phyloP scores from a whole-genome alignment of 2,113 vertebrate genomes.

The Hylia prasina region DNA sequence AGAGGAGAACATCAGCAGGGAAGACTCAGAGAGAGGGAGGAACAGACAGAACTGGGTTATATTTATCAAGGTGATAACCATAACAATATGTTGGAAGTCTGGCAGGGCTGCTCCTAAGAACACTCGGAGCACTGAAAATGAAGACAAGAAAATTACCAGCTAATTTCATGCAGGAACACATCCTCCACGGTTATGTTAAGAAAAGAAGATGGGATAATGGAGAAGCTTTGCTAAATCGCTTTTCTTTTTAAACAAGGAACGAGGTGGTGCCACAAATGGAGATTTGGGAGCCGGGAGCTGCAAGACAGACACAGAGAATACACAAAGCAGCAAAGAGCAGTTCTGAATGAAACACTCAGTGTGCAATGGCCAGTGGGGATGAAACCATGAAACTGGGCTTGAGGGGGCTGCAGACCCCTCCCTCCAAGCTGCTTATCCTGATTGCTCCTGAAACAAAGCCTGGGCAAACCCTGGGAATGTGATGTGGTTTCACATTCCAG shows the following conservation, averaged over 20 bases:
- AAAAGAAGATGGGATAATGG: not conserved
- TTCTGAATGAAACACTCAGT: not conserved
- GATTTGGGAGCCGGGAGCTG: not conserved
- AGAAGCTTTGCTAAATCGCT: not conserved
- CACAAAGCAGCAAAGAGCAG: not conserved
- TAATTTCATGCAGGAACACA: conserved; percentile 11
- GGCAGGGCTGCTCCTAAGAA: not conserved
- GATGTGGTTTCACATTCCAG: not conserved
- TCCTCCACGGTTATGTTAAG: not conserved
- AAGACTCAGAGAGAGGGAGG: not conserved
- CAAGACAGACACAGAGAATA: not conserved
- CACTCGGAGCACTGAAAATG: not conserved
- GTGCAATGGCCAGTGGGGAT: not conserved
- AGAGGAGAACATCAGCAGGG: not conserved
- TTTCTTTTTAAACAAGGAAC: not conserved
- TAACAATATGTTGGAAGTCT: conserved; percentile 33
- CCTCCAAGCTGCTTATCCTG: not conserved
- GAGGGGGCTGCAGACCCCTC: not conserved
- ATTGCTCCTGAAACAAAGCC: not conserved
- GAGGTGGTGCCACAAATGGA: not conserved
- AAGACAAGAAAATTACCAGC: conserved; percentile 3
- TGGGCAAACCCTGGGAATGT: not conserved
- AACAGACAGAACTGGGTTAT: conserved; percentile 11
- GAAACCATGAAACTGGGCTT: not conserved
- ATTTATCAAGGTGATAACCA: conserved; percentile 43